phyloP scores from a whole-genome alignment of 2,888 invertebrate genomes.

The Drosophila histrio region DNA sequence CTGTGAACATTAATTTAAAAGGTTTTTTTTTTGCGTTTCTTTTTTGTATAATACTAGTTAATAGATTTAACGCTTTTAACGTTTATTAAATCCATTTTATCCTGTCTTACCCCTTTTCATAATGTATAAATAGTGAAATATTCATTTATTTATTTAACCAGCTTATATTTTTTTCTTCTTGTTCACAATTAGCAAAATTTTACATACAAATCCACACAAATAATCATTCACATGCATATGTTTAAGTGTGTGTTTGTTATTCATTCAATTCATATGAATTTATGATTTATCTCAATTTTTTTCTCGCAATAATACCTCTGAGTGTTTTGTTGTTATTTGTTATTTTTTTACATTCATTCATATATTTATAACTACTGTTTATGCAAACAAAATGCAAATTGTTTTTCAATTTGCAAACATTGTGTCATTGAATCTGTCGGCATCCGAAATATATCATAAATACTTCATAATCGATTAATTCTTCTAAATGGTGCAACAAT shows the following conservation, averaged over 20 bases:
- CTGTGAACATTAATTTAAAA: background rate
- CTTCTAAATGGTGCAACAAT: slow-evolving; percentile 66
- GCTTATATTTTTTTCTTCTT: slow-evolving; percentile 26
- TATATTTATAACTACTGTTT: slow-evolving; percentile 30
- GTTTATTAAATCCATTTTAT: background rate
- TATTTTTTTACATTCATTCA: slow-evolving; percentile 40
- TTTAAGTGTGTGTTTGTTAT: slow-evolving; percentile 19
- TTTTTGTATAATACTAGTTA: background rate
- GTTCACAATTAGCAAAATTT: slow-evolving; percentile 41
- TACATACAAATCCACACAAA: slow-evolving; percentile 14
- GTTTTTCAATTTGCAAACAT: slow-evolving; percentile 32
- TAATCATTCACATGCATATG: background rate
- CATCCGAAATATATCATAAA: slow-evolving; percentile 42
- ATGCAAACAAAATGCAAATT: slow-evolving; percentile 48
- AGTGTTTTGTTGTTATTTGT: slow-evolving; percentile 15
- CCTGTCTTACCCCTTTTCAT: background rate
- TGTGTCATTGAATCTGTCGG: slow-evolving; percentile 11
- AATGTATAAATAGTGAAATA: background rate
- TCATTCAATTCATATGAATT: slow-evolving; percentile 38
- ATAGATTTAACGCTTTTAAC: background rate
- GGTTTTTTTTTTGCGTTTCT: background rate
- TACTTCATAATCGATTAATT: slow-evolving; percentile 53
- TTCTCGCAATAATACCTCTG: slow-evolving; percentile 13
- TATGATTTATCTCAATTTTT: slow-evolving; percentile 26
- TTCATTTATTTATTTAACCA: slow-evolving; percentile 42